Evolutionary conservation across 2,113 vertebrate species (phyloP), one percentile per base, ranked within the genome.

Genomic region (Clarias macrocephalus): DNA sequence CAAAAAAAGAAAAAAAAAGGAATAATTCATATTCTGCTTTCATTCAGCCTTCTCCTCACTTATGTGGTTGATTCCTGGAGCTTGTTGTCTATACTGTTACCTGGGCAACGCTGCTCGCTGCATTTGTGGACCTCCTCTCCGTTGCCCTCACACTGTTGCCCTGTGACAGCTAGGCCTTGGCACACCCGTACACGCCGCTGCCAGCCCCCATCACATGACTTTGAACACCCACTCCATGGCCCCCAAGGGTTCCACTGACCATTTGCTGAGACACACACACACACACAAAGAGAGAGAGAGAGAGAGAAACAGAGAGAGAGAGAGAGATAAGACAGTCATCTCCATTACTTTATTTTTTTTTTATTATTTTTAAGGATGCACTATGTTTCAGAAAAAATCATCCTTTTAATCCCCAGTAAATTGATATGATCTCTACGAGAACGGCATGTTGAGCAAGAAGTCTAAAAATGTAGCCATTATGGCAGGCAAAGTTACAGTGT

Each of bases 211-310:
- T 99, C 98, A 0, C 98, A 99, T 16, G 98, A 99, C 85, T 98
- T 99, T 12, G 98, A 99, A 90, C 98, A 99, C 79, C 97, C 97
- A 65, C 98, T 99, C 98, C 98, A 99, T 1, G 97, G 97, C 25
- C 96, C 98, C 98, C 98, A 99, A 1, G 96, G 97, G 89, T 99
- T 99, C 98, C 98, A 99, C 86, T 99, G 98, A n/a, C 98, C 98
- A 33, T 99, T 98, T 82, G 97, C 98, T 99, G 92, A 85, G 18
- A 73, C 4, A 80, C 80, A 77, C 59, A 81, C 66, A 89, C 25
- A 33, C 52, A 28, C 23, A 52, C 80, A 92, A 87, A 85, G 33
- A 37, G 33, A 37, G 33, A 21, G 13, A 7, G 30, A 70, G 23
- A 30, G 37, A 65, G 16, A 25, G 68, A 82, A n/a, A 85, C 7